Conservation (phyloP, 2,888 invertebrate species). For the Sarcophaga subvicina region DNA sequence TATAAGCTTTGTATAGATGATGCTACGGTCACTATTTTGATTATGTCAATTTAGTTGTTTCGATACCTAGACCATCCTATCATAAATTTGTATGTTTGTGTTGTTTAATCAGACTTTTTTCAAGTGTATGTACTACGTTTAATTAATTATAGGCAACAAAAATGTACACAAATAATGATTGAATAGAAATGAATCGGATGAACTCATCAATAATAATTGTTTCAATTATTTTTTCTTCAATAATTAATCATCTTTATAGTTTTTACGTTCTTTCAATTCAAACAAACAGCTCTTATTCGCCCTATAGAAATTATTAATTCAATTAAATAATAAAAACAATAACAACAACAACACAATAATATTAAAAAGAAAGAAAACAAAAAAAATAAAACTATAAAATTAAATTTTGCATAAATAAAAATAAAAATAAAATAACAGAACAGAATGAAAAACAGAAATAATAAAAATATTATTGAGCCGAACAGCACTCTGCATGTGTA, state of each 20-base stretch:
- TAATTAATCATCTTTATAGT: not conserved
- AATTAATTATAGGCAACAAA: too few species aligned
- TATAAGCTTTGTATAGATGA: too few species aligned
- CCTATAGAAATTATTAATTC: conserved; percentile 29
- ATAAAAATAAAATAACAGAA: not conserved
- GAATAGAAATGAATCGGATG: not conserved
- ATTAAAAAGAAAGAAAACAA: not conserved
- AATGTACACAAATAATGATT: too few species aligned
- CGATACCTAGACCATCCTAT: too few species aligned
- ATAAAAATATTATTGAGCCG: conserved; percentile 15
- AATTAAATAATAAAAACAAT: conserved; percentile 32
- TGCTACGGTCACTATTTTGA: too few species aligned
- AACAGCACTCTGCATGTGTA: not conserved
- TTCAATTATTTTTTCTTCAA: not conserved
- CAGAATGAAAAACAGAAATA: too few species aligned
- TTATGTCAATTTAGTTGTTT: too few species aligned
- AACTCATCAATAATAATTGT: not conserved
- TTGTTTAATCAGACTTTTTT: too few species aligned
- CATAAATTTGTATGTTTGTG: too few species aligned
- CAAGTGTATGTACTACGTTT: too few species aligned
- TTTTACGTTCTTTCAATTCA: not conserved
- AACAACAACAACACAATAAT: not conserved
- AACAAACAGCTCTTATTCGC: not conserved
- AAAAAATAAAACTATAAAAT: conserved; percentile 9
- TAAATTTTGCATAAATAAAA: conserved; percentile 23